Evolutionary conservation across 2,113 vertebrate genomes (phyloP).

Genomic region (Zosterops borbonicus): DNA sequence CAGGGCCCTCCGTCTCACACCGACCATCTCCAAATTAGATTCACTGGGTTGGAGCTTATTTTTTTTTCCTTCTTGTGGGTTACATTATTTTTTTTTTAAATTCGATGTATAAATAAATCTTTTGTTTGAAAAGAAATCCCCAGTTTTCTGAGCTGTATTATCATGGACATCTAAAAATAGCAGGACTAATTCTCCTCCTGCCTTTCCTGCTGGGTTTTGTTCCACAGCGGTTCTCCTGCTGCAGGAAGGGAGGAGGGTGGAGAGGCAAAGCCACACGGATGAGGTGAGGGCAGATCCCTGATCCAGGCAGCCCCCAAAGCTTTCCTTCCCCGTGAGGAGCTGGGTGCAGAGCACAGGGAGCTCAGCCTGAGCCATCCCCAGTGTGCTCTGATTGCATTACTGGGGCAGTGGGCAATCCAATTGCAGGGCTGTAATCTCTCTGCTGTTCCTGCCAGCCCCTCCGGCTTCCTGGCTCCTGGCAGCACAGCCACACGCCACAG

Average conservation of each 20-base stretch:
- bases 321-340: not conserved
- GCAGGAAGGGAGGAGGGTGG: not conserved
- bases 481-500: not conserved
- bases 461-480: conserved; percentile 53
- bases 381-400: not conserved
- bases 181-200: conserved; percentile 37
- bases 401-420: conserved; percentile 10
- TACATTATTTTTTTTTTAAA: not conserved
- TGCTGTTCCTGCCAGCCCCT: conserved; percentile 43
- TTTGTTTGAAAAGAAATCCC: conserved; percentile 53
- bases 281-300: not conserved
- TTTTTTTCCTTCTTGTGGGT: not conserved
- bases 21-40: conserved; percentile 8
- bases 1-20: conserved; percentile 26
- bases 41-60: conserved; percentile 16
- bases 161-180: conserved; percentile 40
- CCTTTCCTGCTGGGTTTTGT: conserved; percentile 38
- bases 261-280: not conserved
- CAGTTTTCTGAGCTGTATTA: conserved; percentile 53
- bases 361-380: not conserved
- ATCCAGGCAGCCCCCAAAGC: not conserved
- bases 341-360: not conserved
- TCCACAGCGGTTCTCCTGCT: not conserved
- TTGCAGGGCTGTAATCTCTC: not conserved
- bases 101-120: conserved; percentile 56